Base-by-base conservation (phyloP, 2,113 vertebrate genomes). In the Hydropotes inermis region DNA sequence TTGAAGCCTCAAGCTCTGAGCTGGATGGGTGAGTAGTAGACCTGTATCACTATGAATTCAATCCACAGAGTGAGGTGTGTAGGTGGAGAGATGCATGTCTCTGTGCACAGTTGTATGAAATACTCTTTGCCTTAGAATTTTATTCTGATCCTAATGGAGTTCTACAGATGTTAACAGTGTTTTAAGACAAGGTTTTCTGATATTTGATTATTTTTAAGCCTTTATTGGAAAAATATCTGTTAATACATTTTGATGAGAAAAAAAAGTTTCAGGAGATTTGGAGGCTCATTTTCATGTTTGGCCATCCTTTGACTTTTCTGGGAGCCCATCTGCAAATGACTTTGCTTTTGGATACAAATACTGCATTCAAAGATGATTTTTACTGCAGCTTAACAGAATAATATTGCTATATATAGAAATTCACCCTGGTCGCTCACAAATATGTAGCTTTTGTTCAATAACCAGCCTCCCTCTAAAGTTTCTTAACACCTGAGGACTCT, bases 141-240 rank as follows among this genome's bases (percentile, higher is more conserved):
- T 91, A 79, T 30, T 88, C 47, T 78, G 52, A 79, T 87, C 19
- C 3, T 87, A 47, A 81, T 54, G 64, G 57, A 64, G 39, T 81
- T 74, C 43, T 90, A 28, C 84, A 95, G 33, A n/a, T 90, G 12
- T 88, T 91, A 96, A 50, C n/a, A 78, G 14, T 84, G 13, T 81
- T 94, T 93, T 61, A 74, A 95, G 25, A 91, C 57, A 67, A 43
- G 50, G 11, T 87, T 95, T 91, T 79, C 23, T 78, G 83, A 39
- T 50, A 84, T 78, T 95, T 45, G 39, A 84, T 13, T 39, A 1
- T 84, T 50, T 25, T 87, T 23, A 45, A 21, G 50, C 27, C 10
- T 70, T 83, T 92, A 23, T 92, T 96, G 70, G 74, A 61, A 89
- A 97, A 7, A 91, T 89, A 70, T 52, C 74, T 67, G 30, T 85